Percentiles rank a stretch among this genome's conserved stretches.
These are phyloP conservation scores for Heptranchias perlo DNA, from an alignment of 2,113 vertebrate species.

Conservation along the genomic window DNA sequence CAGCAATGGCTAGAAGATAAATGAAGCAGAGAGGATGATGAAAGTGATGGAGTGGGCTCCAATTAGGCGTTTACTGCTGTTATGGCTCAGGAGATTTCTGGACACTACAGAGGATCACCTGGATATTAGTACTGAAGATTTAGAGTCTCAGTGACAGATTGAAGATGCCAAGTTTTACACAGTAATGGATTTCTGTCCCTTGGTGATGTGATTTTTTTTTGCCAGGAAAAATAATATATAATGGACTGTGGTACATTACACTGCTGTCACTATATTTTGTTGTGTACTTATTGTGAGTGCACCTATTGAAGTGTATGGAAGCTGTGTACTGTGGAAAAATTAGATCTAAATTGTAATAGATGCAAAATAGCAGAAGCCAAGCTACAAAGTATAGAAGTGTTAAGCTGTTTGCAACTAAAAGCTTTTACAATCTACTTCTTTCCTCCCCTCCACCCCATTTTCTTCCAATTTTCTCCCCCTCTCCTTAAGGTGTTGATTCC, in stretches of 20 bases:
- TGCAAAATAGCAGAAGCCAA: background rate
- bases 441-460: background rate
- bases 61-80: background rate
- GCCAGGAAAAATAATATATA: background rate
- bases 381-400: background rate
- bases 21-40: conserved; percentile 5
- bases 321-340: background rate
- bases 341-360: background rate
- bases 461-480: background rate
- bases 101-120: background rate
- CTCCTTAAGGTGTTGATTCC: background rate
- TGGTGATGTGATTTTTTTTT: background rate
- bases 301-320: background rate
- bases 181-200: conserved; percentile 16
- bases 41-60: background rate
- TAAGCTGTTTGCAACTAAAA: background rate
- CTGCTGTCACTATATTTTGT: background rate
- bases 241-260: background rate
- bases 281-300: no score
- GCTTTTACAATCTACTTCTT: background rate
- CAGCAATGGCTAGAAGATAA: background rate
- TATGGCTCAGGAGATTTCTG: background rate
- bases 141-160: conserved; percentile 3
- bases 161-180: conserved; percentile 4
- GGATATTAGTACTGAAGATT: background rate